A percentile compares a stretch with the other conserved stretches of the same genome.
Conservation (phyloP, 1,140 invertebrate genomes). For the Drosophila varians region DNA sequence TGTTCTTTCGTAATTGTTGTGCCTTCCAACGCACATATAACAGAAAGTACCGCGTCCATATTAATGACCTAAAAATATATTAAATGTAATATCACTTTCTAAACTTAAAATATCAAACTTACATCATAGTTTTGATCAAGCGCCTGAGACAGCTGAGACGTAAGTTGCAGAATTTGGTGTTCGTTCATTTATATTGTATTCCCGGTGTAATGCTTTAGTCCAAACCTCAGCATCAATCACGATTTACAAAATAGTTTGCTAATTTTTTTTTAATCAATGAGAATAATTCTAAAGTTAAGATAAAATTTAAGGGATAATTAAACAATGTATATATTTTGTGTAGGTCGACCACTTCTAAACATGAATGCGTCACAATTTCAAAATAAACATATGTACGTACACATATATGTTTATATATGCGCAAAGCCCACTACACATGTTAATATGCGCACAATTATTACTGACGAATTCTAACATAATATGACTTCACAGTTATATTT, state of each 20-base stretch:
- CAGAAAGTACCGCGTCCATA: slow-evolving; percentile 95
- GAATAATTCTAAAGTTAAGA: neutral
- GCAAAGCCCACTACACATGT: neutral
- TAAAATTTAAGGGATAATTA: neutral
- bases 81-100: neutral
- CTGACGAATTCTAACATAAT: neutral
- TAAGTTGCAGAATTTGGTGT: slow-evolving; percentile 85
- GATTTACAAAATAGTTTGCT: neutral
- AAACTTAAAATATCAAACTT: slow-evolving; percentile 78
- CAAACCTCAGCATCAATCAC: neutral
- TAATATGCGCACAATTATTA: neutral
- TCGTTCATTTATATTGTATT: slow-evolving; percentile 76
- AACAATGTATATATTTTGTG: neutral
- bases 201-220: slow-evolving; percentile 25
- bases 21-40: slow-evolving; percentile 95
- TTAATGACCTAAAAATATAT: slow-evolving; percentile 91
- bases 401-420: neutral
- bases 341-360: neutral
- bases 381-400: too few species aligned
- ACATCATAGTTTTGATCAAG: slow-evolving; percentile 89
- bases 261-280: neutral
- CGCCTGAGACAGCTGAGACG: slow-evolving; percentile 87
- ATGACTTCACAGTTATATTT: neutral
- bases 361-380: neutral
- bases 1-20: slow-evolving; percentile 97